Evolutionary conservation across 2,797 vertebrate species (phyloP).

Genomic region (Cercopithecus petaurista): DNA sequence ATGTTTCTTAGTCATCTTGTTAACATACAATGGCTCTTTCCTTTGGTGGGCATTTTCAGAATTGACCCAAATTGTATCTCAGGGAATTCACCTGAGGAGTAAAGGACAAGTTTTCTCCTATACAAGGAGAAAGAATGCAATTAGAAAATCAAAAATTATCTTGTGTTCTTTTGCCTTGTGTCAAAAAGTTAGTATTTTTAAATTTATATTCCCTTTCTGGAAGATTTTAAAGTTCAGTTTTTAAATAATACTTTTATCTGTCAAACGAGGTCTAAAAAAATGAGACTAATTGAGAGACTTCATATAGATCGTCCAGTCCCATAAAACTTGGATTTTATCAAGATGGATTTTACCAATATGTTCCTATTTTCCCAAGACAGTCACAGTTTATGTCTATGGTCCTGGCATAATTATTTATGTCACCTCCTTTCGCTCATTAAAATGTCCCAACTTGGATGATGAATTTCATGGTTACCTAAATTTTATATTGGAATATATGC

Average conservation of each 20-base stretch:
- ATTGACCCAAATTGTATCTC: not conserved
- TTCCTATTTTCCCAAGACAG: not conserved
- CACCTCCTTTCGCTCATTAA: not conserved
- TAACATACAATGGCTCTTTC: not conserved
- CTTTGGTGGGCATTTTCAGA: not conserved
- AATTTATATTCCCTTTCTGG: not conserved
- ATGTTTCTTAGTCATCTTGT: not conserved
- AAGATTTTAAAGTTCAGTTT: conserved; percentile 16
- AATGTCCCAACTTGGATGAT: not conserved
- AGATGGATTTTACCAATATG: not conserved
- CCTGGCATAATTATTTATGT: not conserved
- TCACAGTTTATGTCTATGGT: not conserved
- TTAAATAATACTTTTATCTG: not conserved
- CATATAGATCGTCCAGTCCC: not conserved
- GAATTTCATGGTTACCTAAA: not conserved
- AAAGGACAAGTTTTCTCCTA: not conserved
- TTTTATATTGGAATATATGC: not conserved
- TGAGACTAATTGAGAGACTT: not conserved
- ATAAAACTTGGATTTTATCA: not conserved
- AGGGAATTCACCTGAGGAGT: not conserved
- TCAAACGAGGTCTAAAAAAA: not conserved
- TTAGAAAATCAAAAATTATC: conserved; percentile 40
- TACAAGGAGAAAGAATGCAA: not conserved
- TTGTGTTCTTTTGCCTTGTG: not conserved
- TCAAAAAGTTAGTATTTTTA: conserved; percentile 9